Evolutionary conservation across 2,797 vertebrate species (phyloP), one percentile per base, ranked within the genome.

Genomic region (Gastrophryne carolinensis): DNA sequence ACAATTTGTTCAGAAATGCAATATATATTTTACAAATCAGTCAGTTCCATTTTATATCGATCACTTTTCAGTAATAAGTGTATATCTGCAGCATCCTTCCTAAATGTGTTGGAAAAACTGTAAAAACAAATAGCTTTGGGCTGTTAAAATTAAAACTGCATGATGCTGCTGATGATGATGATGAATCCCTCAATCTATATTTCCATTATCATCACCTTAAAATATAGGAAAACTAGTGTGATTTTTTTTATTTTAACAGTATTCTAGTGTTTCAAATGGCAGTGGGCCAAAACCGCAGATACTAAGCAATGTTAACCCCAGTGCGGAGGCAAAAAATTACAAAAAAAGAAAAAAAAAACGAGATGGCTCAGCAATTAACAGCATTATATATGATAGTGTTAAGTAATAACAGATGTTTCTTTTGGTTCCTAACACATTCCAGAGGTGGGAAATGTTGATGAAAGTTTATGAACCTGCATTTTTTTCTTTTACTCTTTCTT

Each of bases 281-380:
- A 88, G 83, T 81, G 86, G 86, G 86, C 90, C 91, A 89, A 83
- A 89, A 88, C 90, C 91, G 86, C 84, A 80, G 88, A 90, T 89
- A 90, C 89, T 89, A 91, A 91, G 90, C 89, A 87, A 91, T 90
- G 88, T 86, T 92, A 91, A 90, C 87, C 86, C 83, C 83, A 86
- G 87, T 88, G 88, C 83, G 87, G 90, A 90, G 87, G n/a, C n/a
- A n/a, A n/a, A n/a, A n/a, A n/a, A n/a, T n/a, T 84, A 90, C 89
- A 87, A 86, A 89, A 53, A 66, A 49, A 41, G 39, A 15, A 41
- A 17, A n/a, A 49, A 66, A 67, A 92, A 91, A 89, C 90, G 91
- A 92, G 89, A 92, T 91, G 88, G 86, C 89, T 89, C 85, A 87
- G 90, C 89, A 92, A 91, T 92, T 91, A 91, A 88, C 84, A 90